A percentile compares a stretch with the other conserved stretches of the same genome.
Evolutionary conservation across 2,888 invertebrate genomes (phyloP).

Genomic region (Rhorus exstirpatorius): DNA sequence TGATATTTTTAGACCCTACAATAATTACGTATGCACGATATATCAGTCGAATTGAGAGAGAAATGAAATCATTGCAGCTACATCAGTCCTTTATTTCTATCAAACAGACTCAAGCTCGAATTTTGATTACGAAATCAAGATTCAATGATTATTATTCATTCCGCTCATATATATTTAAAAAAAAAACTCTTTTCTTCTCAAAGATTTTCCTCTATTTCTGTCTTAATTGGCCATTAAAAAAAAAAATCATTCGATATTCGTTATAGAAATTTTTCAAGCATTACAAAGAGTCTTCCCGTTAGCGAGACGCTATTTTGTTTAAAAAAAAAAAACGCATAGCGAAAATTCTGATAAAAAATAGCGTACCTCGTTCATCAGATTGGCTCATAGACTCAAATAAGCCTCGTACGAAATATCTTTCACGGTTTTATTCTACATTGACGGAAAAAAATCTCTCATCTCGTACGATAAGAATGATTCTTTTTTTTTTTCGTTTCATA

Average conservation of each 20-base stretch:
- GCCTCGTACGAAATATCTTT: too few species aligned
- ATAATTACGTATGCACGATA: constrained; percentile 77
- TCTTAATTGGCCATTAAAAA: constrained; percentile 8
- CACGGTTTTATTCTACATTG: too few species aligned
- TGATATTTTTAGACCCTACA: constrained; percentile 54
- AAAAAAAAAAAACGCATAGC: constrained; percentile 13
- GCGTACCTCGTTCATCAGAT: constrained; percentile 29
- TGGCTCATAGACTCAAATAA: too few species aligned
- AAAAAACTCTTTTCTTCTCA: constrained; percentile 1
- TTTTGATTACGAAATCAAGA: background rate
- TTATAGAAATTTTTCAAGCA: background rate
- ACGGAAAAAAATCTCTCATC: too few species aligned
- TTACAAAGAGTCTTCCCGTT: background rate
- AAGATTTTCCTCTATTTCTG: background rate
- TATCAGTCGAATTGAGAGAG: constrained; percentile 72
- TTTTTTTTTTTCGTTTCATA: too few species aligned
- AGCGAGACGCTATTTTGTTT: background rate
- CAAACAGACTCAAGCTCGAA: background rate
- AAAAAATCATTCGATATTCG: background rate
- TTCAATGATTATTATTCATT: background rate
- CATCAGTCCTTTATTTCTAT: constrained; percentile 18
- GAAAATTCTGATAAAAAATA: background rate
- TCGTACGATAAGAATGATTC: too few species aligned
- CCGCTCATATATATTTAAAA: background rate
- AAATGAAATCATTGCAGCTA: constrained; percentile 28